Base-by-base conservation (phyloP, 2,113 vertebrate species). In the Malurus alboscapulatus region DNA sequence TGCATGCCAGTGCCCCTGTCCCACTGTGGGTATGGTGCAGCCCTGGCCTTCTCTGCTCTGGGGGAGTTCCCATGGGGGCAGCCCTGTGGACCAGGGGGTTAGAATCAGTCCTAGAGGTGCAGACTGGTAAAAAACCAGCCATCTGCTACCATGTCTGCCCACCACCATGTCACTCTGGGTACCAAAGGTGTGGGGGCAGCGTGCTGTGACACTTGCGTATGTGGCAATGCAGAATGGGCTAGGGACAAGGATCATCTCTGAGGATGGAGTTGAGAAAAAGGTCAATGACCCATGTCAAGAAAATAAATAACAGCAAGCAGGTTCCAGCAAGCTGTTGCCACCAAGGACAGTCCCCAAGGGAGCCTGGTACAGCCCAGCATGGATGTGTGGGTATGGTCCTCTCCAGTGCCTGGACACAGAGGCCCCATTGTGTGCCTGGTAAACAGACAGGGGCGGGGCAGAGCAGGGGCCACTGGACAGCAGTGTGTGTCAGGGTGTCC, bases 391-490 rank as follows among this genome's bases (percentile, higher is more conserved):
- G 71, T 32, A 51, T 2, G 6, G 71, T 75, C 15, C 38, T 29
- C 20, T 29, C 13, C 19, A 7, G 62, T 65, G 38, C 61, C 36
- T 1, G n/a, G 38, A 51, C 68, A 97, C 95, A 97, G 88, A 95
- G 92, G 29, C 40, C 15, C 5, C 1, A 66, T 97, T 96, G 94
- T 97, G 57, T 10, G 47, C 25, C n/a, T 69, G 67, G 88, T 96
- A 97, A 97, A 96, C 95, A 97, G 91, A 62, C 85, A 4, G 55
- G 24, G 57, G 82, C 0, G 66, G 82, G 66, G 29, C 71, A 47
- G 1, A 16, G 51, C 47, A 40, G 53, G 38, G 58, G 51, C 38
- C 44, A 7, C 4, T 3, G 38, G 27, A 59, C 30, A 80, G 87
- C 67, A 89, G 73, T 27, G 22, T 4, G 9, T 7, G 25, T 61